Conservation (phyloP, 2,797 vertebrate species). For the Zalophus californianus region DNA sequence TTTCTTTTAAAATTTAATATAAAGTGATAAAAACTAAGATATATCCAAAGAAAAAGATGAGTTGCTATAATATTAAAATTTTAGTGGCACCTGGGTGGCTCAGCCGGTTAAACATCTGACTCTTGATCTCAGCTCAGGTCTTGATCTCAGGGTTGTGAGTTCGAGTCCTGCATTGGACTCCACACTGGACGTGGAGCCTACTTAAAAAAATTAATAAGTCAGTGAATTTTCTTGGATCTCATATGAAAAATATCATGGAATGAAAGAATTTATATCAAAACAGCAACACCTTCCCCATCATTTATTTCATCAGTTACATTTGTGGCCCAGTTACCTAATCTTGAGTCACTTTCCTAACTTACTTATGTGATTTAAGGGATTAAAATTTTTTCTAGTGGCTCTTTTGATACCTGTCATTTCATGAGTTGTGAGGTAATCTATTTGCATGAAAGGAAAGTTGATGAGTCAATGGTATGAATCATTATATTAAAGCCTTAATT, state of each 20-base stretch:
- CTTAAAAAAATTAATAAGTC: neutral
- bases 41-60: constrained; percentile 64
- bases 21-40: constrained; percentile 66
- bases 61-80: constrained; percentile 80
- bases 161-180: neutral
- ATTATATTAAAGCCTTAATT: neutral
- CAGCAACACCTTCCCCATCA: neutral
- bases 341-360: constrained; percentile 85
- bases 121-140: neutral
- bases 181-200: neutral
- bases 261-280: constrained; percentile 44
- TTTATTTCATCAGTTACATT: constrained; percentile 80
- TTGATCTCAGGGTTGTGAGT: neutral
- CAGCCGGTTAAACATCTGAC: neutral
- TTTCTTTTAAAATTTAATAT: constrained; percentile 76
- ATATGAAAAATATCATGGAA: neutral
- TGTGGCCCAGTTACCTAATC: constrained; percentile 72
- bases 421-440: constrained; percentile 70
- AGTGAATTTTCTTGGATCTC: constrained; percentile 78
- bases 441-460: constrained; percentile 43
- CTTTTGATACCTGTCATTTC: constrained; percentile 80
- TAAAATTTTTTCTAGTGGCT: constrained; percentile 76
- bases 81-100: constrained; percentile 11
- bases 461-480: neutral
- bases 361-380: constrained; percentile 83